phyloP scores from a whole-genome alignment of 2,888 invertebrate genomes.

The Eledone cirrhosa region DNA sequence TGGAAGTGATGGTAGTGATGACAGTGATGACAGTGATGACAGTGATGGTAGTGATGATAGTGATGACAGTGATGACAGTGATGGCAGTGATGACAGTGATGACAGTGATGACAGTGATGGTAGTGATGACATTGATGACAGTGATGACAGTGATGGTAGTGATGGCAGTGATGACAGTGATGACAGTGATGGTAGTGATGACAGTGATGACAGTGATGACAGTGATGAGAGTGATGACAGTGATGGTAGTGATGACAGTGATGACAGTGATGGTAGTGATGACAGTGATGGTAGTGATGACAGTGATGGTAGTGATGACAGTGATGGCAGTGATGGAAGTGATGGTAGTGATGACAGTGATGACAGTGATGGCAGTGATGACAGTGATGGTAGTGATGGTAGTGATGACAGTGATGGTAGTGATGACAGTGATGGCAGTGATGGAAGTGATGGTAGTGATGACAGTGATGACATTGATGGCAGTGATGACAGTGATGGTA shows the following conservation, averaged over 20 bases:
- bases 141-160: conserved; percentile 1
- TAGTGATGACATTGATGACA: no score
- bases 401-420: not conserved
- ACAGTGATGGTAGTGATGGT: not conserved
- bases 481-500: conserved; percentile 9
- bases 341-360: no score
- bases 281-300: conserved; percentile 5
- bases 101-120: not conserved
- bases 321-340: no score
- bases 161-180: conserved; percentile 8
- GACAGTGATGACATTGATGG: no score
- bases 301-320: no score
- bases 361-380: conserved; percentile 9
- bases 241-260: not conserved
- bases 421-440: no score
- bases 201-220: no score
- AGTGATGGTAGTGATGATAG: not conserved
- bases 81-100: conserved; percentile 10
- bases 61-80: not conserved
- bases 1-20: no score
- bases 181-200: not conserved
- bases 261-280: not conserved
- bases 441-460: no score
- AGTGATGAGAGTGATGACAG: no score
- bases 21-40: not conserved